Percentiles rank a stretch among this genome's conserved stretches.
Conservation (phyloP, 2,797 vertebrate species). For the Parauchenoglanis punctatus region DNA sequence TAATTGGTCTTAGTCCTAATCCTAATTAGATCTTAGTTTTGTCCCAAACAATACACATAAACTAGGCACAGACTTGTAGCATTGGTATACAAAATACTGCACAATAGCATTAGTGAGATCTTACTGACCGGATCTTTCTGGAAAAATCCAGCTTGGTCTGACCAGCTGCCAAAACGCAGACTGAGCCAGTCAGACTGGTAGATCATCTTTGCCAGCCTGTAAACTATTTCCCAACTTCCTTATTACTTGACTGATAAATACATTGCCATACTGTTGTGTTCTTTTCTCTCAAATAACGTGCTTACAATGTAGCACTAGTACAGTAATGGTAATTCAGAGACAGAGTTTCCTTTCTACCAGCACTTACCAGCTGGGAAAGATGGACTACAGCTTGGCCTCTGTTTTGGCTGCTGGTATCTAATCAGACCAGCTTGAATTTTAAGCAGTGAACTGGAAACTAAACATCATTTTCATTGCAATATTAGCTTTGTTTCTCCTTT, state of each 20-base stretch:
- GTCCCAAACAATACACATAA: background rate
- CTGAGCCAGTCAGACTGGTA: background rate
- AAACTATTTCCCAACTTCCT: background rate
- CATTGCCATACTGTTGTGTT: background rate
- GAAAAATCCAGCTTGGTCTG: background rate
- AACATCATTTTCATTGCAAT: background rate
- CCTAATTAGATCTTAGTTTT: background rate
- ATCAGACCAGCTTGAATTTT: background rate
- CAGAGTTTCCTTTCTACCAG: background rate
- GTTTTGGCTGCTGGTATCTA: background rate
- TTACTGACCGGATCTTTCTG: background rate
- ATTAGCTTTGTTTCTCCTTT: background rate
- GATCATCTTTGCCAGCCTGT: background rate
- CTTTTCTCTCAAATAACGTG: background rate
- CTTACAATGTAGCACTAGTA: background rate
- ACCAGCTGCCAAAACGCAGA: background rate
- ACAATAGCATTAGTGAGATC: background rate
- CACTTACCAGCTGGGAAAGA: background rate
- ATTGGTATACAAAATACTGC: background rate
- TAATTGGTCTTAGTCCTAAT: background rate
- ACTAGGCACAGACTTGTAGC: background rate
- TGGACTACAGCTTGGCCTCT: no score
- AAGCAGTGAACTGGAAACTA: background rate
- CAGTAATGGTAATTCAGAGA: background rate
- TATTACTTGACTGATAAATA: background rate